Conservation (phyloP, 35 echinoderm and acorn worm species). For the Hemicentrotus pulcherrimus region DNA sequence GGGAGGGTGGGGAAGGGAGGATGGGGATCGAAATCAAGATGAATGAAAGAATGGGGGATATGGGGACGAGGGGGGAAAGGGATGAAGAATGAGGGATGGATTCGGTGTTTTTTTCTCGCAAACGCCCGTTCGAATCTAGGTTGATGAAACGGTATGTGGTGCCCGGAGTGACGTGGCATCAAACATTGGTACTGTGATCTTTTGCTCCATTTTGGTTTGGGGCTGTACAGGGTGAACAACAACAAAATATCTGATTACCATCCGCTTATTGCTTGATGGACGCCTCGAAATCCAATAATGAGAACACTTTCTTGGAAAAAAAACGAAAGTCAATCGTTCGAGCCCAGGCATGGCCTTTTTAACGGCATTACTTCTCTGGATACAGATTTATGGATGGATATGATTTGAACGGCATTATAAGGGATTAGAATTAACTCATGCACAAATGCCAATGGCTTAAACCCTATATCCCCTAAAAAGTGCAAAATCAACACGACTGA, state of each 20-base stretch:
- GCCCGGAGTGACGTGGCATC: background rate
- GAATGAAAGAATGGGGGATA: background rate
- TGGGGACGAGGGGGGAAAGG: background rate
- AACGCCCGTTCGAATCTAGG: background rate
- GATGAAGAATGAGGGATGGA: background rate
- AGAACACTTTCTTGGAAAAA: no score
- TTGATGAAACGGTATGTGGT: conserved; percentile 21
- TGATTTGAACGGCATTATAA: no score
- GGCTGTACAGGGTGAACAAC: background rate
- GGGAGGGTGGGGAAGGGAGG: no score
- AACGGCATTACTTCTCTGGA: no score
- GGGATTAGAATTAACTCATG: no score
- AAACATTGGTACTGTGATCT: conserved; percentile 22
- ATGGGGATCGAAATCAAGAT: background rate
- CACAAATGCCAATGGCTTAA: no score
- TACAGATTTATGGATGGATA: no score
- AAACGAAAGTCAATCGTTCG: no score
- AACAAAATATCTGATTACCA: background rate
- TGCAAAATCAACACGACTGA: no score
- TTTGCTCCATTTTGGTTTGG: background rate
- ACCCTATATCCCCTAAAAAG: no score
- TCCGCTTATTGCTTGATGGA: background rate
- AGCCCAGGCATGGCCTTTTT: no score
- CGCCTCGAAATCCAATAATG: no score
- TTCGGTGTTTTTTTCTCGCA: background rate